phyloP scores from a whole-genome alignment of 2,113 vertebrate genomes.

The Hippocampus abdominalis region DNA sequence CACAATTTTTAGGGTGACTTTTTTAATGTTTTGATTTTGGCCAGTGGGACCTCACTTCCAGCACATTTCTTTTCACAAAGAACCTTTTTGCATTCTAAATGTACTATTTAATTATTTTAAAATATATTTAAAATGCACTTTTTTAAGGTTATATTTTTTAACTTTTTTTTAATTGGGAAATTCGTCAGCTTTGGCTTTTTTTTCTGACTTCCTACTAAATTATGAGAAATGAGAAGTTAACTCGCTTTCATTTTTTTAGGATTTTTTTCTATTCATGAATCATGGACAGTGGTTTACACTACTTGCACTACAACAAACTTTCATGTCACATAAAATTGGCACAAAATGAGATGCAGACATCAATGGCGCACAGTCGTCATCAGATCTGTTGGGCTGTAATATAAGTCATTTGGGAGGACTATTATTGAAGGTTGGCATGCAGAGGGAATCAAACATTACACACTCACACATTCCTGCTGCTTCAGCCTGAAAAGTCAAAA shows the following conservation, averaged over 20 bases:
- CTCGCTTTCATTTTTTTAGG: neutral
- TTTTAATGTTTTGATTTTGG: neutral
- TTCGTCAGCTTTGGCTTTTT: neutral
- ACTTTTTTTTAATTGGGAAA: neutral
- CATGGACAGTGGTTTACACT: neutral
- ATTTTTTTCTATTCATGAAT: neutral
- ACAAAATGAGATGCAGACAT: constrained; percentile 1
- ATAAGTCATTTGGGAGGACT: neutral
- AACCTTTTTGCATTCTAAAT: neutral
- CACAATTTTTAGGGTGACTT: no score
- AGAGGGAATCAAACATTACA: constrained; percentile 1
- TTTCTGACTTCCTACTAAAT: neutral
- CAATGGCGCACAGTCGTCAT: neutral
- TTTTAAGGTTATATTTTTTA: neutral
- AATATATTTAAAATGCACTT: neutral
- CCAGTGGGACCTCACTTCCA: neutral
- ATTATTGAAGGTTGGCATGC: neutral
- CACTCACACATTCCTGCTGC: constrained; percentile 32
- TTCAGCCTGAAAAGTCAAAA: constrained; percentile 30
- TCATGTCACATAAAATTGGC: neutral
- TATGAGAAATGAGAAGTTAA: neutral
- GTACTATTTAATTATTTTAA: neutral
- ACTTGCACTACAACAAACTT: neutral
- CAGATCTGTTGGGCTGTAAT: neutral
- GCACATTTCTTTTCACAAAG: neutral